phyloP scores from a whole-genome alignment of 2,113 vertebrate genomes.

The Ibidorhyncha struthersii region DNA sequence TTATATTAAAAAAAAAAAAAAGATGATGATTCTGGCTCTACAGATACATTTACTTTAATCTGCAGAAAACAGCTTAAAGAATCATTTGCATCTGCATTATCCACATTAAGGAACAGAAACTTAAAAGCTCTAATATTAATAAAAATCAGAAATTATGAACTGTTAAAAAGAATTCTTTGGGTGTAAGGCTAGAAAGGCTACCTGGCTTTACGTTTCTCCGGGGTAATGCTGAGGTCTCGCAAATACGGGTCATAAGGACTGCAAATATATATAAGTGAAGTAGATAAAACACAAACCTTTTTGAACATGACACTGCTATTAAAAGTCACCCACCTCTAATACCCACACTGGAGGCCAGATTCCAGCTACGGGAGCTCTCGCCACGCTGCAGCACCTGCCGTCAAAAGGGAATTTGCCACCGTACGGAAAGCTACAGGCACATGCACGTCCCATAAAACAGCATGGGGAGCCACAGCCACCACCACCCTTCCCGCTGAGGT shows the following conservation, averaged over 20 bases:
- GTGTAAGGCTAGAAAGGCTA: background rate
- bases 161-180: background rate
- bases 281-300: background rate
- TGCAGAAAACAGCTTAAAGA: background rate
- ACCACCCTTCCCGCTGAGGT: background rate
- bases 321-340: background rate
- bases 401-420: background rate
- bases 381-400: background rate
- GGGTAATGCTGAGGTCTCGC: background rate
- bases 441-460: rapidly evolving
- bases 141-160: background rate
- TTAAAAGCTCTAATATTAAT: background rate
- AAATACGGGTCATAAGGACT: background rate
- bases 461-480: background rate
- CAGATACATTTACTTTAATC: background rate
- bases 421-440: background rate
- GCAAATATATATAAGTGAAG: background rate
- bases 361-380: background rate
- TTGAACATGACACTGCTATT: background rate
- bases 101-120: background rate
- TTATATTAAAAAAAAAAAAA: background rate
- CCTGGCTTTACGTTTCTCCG: background rate
- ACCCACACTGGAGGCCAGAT: background rate
- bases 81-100: background rate
- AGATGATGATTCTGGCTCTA: background rate